These are phyloP conservation scores for Tinea semifulvella DNA, from an alignment of 2,888 invertebrate genomes.

Conservation along the genomic window DNA sequence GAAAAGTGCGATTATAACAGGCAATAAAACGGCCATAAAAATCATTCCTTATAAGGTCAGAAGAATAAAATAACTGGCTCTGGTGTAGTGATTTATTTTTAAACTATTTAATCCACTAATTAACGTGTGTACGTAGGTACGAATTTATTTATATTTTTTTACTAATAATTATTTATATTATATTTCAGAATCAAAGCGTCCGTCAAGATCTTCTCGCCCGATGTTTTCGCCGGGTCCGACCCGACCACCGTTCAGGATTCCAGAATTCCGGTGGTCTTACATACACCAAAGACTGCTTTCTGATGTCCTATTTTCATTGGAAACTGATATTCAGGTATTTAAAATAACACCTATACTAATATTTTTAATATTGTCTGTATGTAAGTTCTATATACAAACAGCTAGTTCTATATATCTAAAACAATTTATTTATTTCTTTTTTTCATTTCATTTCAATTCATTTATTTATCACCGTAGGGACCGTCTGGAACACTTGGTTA, in stretches of 20 bases:
- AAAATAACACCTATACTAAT: not conserved
- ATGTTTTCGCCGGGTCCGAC: constrained; percentile 95
- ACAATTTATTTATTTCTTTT: not conserved
- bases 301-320: constrained; percentile 95
- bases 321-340: constrained; percentile 94
- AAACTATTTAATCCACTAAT: no score
- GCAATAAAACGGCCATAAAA: no score
- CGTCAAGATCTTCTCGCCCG: constrained; percentile 77
- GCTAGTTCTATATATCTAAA: not conserved
- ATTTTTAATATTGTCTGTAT: not conserved
- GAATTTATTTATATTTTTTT: no score
- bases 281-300: constrained; percentile 96
- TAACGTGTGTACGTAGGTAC: no score
- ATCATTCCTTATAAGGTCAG: no score
- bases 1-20: no score
- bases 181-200: constrained; percentile 59
- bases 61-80: no score
- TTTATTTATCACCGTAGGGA: no score
- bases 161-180: no score
- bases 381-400: not conserved
- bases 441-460: no score
- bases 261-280: constrained; percentile 99
- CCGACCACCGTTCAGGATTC: constrained; percentile 96
- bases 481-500: no score
- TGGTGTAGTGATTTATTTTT: no score